Base-by-base conservation (phyloP, 1,140 invertebrate species). In the Cydia strobilella region DNA sequence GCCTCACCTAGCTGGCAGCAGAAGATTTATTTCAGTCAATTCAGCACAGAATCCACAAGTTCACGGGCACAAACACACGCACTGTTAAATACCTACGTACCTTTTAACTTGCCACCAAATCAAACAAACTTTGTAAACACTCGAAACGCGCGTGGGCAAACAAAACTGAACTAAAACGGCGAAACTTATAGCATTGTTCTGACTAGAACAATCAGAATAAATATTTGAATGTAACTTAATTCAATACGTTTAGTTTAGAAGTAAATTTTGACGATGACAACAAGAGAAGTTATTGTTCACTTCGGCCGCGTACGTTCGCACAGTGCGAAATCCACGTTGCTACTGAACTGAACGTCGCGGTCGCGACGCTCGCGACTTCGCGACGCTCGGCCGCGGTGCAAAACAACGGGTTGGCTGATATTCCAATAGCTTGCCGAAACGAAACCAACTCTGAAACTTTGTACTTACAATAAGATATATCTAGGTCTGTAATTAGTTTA, bases 81-180 rank as follows among this genome's bases (percentile, higher is more conserved):
- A 65, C 25, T 31, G 63, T 63, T 63, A 25, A 63, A 63, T 25
- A 63, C 31, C 2, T 31, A 6, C 35, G 35, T 69, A 42, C 76
- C 76, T 75, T 72, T 76, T 77, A 80, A 80, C 79, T 74, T 54
- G 79, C 76, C 80, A 84, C 83, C 83, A 85, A 81, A 85, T 83
- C 73, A 84, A 85, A 86, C 82, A 86, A 87, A 90, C 85, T 91
- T 90, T 86, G 80, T 87, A 88, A 87, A 88, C 89, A 90, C 87
- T 79, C 63, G 72, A 75, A 80, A 81, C 86, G 82, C 83, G 81
- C 66, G 74, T 78, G 83, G 80, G 80, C 73, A 63, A 75, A 73
- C 59, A 4, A 20, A 27, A 13, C n/a, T n/a, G 10, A 39, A 39
- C 65, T 25, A 42, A 31, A 35, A 39, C 63, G 10, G 5, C 1